A percentile compares a stretch with the other conserved stretches of the same genome.
Conservation (phyloP, 2,113 vertebrate genomes). For the Hippocampus guttulatus region DNA sequence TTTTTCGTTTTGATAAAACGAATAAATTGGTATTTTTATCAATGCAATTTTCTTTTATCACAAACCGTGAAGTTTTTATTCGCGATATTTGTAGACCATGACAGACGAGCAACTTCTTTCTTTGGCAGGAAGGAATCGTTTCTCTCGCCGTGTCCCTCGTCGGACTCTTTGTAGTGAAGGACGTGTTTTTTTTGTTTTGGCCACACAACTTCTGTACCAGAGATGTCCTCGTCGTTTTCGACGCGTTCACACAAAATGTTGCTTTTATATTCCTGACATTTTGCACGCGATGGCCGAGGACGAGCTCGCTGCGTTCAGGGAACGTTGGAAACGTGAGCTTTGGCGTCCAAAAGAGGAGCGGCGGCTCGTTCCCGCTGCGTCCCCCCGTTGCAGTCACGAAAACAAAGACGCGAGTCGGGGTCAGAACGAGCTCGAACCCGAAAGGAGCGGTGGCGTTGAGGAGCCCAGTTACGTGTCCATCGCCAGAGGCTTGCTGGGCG, state of each 20-base stretch:
- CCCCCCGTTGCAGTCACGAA: constrained; percentile 3
- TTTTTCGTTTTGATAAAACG: too few species aligned
- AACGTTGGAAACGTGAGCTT: constrained; percentile 69
- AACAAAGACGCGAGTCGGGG: neutral
- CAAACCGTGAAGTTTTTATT: too few species aligned
- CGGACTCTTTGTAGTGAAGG: constrained; percentile 52
- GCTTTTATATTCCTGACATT: constrained; percentile 16
- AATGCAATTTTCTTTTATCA: too few species aligned
- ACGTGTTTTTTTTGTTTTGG: constrained; percentile 9
- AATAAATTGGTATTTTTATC: too few species aligned
- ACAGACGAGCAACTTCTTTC: too few species aligned
- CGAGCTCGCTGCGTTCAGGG: constrained; percentile 66
- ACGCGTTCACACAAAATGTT: neutral
- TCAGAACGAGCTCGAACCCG: neutral
- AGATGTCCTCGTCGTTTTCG: neutral
- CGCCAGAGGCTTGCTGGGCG: constrained; percentile 67
- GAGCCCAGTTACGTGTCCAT: constrained; percentile 70
- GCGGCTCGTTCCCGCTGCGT: neutral
- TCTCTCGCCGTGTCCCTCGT: constrained; percentile 1
- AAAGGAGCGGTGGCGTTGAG: constrained; percentile 8
- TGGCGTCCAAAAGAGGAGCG: constrained; percentile 11
- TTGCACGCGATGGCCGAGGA: constrained; percentile 55
- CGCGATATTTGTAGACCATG: too few species aligned
- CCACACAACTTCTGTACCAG: neutral
- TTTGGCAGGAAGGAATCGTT: too few species aligned